Evolutionary conservation across 2,113 vertebrate genomes (phyloP).

Genomic region (Brachypteracias leptosomus): DNA sequence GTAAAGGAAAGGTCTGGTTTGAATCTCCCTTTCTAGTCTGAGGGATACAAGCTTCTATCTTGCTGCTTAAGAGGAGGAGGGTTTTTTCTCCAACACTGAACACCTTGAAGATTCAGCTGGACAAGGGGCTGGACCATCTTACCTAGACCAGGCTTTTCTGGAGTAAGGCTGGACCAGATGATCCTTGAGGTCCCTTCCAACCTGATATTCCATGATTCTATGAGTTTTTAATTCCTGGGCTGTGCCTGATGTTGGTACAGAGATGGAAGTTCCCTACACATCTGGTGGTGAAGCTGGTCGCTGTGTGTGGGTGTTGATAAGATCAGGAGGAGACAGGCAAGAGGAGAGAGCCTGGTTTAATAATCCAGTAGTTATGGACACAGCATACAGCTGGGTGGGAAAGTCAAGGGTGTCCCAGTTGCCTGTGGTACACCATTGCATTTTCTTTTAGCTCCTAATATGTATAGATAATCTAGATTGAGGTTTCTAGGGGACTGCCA

Average conservation of each 20-base stretch:
- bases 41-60: not conserved
- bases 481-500: not conserved
- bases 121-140: too few relatives aligned
- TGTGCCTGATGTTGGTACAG: fast-evolving
- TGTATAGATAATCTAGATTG: not conserved
- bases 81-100: too few relatives aligned
- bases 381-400: not conserved
- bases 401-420: not conserved
- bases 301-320: not conserved
- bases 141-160: too few relatives aligned
- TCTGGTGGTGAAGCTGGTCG: fast-evolving
- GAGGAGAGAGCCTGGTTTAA: not conserved
- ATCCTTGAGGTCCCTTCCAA: not conserved
- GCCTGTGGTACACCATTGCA: fast-evolving
- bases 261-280: fast-evolving
- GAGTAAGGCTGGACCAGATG: too few relatives aligned
- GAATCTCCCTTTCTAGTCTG: not conserved
- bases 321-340: not conserved
- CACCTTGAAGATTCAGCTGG: too few relatives aligned
- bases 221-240: not conserved
- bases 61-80: not conserved
- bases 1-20: not conserved
- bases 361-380: not conserved
- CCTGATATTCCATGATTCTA: too few relatives aligned
- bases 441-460: not conserved